Percentiles rank a stretch among this genome's conserved stretches.
These are phyloP conservation scores for Zelostemma sp. DNA, from an alignment of 1,140 invertebrate species.

Conservation along the genomic window DNA sequence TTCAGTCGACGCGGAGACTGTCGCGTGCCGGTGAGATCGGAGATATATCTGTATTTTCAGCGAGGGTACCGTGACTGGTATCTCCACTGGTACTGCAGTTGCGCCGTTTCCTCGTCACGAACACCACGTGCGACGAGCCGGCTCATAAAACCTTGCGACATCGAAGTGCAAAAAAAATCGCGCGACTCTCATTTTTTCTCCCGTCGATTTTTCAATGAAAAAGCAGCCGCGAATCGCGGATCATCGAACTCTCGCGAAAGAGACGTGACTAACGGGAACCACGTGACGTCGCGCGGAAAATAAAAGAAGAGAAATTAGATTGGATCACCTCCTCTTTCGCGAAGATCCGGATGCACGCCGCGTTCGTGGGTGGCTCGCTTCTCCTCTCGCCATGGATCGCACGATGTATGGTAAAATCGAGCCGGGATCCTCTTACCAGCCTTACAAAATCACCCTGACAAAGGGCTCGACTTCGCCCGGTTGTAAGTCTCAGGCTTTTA, in stretches of 20 bases:
- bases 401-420: constrained; percentile 88
- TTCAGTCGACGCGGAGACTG: constrained; percentile 4
- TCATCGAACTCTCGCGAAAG: constrained; percentile 11
- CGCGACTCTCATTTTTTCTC: background rate
- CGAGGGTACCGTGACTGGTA: constrained; percentile 6
- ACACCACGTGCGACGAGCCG: constrained; percentile 7
- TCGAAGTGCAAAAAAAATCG: too few species aligned
- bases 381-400: constrained; percentile 76
- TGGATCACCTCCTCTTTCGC: background rate
- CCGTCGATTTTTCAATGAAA: background rate
- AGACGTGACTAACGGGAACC: background rate
- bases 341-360: background rate
- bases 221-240: background rate
- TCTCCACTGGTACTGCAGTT: constrained; percentile 8
- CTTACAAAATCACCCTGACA: constrained; percentile 83
- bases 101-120: constrained; percentile 8
- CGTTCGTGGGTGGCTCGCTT: background rate
- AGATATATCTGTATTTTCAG: constrained; percentile 43
- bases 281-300: background rate
- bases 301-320: background rate
- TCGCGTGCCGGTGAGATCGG: constrained; percentile 29
- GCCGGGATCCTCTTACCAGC: constrained; percentile 80
- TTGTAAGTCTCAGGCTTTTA: constrained; percentile 77
- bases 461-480: constrained; percentile 82
- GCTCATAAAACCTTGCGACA: background rate